Conservation (phyloP, 2,888 invertebrate species). For the Parnassius glacialis region DNA sequence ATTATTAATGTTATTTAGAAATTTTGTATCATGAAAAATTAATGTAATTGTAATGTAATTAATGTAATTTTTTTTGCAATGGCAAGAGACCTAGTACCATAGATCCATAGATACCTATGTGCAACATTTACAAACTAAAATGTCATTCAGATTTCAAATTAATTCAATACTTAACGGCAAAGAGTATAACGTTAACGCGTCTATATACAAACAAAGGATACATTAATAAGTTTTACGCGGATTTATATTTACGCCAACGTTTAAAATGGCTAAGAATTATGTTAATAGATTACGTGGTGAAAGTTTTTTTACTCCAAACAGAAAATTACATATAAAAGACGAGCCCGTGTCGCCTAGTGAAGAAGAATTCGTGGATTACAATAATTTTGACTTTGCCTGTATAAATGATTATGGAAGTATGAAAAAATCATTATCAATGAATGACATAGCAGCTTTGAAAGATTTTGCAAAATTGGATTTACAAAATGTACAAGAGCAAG, state of each 20-base stretch:
- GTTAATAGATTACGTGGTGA: slow-evolving; percentile 68
- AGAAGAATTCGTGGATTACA: slow-evolving; percentile 56
- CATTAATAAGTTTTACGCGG: neutral
- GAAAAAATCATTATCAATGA: slow-evolving; percentile 69
- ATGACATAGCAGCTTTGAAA: slow-evolving; percentile 53
- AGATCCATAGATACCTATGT: neutral
- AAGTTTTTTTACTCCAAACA: slow-evolving; percentile 51
- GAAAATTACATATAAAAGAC: slow-evolving; percentile 53
- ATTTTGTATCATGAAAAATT: too few relatives aligned
- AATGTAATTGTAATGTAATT: too few relatives aligned
- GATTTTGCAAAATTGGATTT: slow-evolving; percentile 46
- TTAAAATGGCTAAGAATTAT: slow-evolving; percentile 58
- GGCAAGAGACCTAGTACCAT: slow-evolving; percentile 5
- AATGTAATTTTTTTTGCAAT: slow-evolving; percentile 22
- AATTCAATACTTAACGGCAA: slow-evolving; percentile 16
- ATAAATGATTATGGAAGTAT: slow-evolving; percentile 36
- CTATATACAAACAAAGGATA: slow-evolving; percentile 1
- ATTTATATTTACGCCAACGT: neutral
- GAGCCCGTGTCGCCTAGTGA: slow-evolving; percentile 62
- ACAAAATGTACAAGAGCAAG: slow-evolving; percentile 41
- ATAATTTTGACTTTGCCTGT: slow-evolving; percentile 48
- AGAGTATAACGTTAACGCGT: neutral
- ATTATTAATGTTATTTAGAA: too few relatives aligned
- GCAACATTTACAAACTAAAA: slow-evolving; percentile 1
- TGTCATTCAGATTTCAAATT: slow-evolving; percentile 22